These are phyloP conservation scores for Leuctra nigra DNA, from an alignment of 2,888 invertebrate genomes.

Conservation along the genomic window DNA sequence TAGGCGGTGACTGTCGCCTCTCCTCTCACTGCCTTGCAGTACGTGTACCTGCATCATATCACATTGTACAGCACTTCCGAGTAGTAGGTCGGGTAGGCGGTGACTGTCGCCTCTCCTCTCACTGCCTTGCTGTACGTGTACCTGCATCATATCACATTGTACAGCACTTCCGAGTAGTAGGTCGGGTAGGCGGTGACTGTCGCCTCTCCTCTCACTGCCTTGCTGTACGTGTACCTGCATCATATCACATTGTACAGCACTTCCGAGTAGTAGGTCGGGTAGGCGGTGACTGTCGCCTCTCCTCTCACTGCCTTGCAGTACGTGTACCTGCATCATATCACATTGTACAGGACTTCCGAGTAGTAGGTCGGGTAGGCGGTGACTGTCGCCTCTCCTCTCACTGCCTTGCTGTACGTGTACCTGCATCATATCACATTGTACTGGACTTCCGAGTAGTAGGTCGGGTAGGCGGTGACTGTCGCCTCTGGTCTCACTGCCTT, in stretches of 20 bases:
- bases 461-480: conserved; percentile 76
- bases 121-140: conserved; percentile 84
- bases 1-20: conserved; percentile 78
- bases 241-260: conserved; percentile 52
- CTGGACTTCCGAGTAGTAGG: conserved; percentile 68
- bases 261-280: conserved; percentile 73
- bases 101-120: conserved; percentile 76
- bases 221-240: conserved; percentile 73
- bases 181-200: conserved; percentile 79
- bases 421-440: conserved; percentile 49
- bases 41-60: conserved; percentile 61
- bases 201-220: conserved; percentile 78
- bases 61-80: conserved; percentile 62
- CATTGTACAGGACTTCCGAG: conserved; percentile 62
- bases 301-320: conserved; percentile 84
- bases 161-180: conserved; percentile 68
- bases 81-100: conserved; percentile 75
- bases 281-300: conserved; percentile 75
- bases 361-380: conserved; percentile 78
- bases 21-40: conserved; percentile 80
- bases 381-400: conserved; percentile 77
- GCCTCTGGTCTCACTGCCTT: conserved; percentile 81
- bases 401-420: conserved; percentile 79
- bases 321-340: conserved; percentile 57
- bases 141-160: conserved; percentile 46